Conservation (phyloP, 2,797 vertebrate species). For the Paedocypris micromegethes region DNA sequence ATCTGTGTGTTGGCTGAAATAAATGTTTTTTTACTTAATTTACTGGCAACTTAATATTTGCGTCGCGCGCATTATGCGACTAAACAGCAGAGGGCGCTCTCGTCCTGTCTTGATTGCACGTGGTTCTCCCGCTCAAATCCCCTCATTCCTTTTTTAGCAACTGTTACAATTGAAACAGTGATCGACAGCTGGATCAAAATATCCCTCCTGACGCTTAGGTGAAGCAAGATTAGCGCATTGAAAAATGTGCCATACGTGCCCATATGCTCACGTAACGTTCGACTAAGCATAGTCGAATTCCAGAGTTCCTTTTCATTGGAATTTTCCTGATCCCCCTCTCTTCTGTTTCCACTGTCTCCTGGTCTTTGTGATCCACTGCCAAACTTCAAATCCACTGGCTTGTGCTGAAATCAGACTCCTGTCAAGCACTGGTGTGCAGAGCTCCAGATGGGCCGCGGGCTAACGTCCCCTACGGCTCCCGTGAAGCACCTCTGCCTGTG, state of each 20-base stretch:
- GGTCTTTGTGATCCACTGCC: constrained; percentile 35
- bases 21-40: too few relatives aligned
- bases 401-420: constrained; percentile 32
- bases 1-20: too few relatives aligned
- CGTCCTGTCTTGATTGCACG: constrained; percentile 19
- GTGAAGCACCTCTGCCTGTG: constrained; percentile 31
- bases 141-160: background rate
- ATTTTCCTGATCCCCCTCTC: constrained; percentile 5
- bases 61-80: constrained; percentile 9
- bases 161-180: background rate
- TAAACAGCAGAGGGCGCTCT: constrained; percentile 39
- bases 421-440: constrained; percentile 32
- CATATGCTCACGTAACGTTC: background rate
- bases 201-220: background rate
- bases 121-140: background rate
- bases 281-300: background rate
- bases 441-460: constrained; percentile 40
- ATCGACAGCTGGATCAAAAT: constrained; percentile 7
- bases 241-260: background rate
- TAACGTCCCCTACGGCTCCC: constrained; percentile 23
- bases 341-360: constrained; percentile 5
- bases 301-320: constrained; percentile 3
- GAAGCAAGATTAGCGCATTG: background rate
- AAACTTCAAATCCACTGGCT: constrained; percentile 33
- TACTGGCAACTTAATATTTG: too few relatives aligned